Evolutionary conservation across 1,140 invertebrate genomes (phyloP), one percentile per base, ranked within the genome.

Genomic region (Homarus americanus): DNA sequence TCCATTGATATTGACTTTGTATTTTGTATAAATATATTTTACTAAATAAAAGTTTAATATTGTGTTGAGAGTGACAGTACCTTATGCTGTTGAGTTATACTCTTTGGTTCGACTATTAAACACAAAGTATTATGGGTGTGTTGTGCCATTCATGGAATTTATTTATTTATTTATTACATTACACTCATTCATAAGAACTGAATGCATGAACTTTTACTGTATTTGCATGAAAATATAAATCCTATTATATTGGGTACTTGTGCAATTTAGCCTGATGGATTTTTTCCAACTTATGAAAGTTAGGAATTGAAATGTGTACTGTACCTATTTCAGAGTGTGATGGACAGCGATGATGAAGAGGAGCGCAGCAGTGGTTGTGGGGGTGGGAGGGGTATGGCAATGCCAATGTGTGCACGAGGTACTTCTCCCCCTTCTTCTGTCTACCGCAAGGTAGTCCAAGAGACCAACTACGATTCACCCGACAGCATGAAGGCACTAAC

Each of bases 321-420:
- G 20, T 41, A 5, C 38, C 17, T 20, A n/a, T 75, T 38, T 20
- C 86, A 92, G 91, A 88, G 80, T 84, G 80, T 82, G 66, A 88
- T 89, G 85, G 91, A 91, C 78, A 91, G 82, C 72, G 87, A 93
- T 82, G 84, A 93, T 63, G 69, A 92, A 40, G 78, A 91, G 15
- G 82, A 92, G 41, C 85, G 44, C 41, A 79, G 90, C 44, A 88
- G 88, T 58, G 88, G 84, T 83, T 88, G 91, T 88, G 86, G 91
- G 40, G 85, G 91, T 17, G 79, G 87, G 41, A 63, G 86, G 44
- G 87, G 73, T n/a, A 88, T 92, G 91, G 79, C 85, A 9, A 86
- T 91, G 78, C 91, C 91, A 32, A 92, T 92, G 91, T 92, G 91
- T 84, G 85, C 91, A 15, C 85, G 91, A 53, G 91, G 91, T 49